A percentile compares a stretch with the other conserved stretches of the same genome.
These are phyloP conservation scores for Petrolisthes manimaculis DNA, from an alignment of 2,888 invertebrate species.

Conservation along the genomic window DNA sequence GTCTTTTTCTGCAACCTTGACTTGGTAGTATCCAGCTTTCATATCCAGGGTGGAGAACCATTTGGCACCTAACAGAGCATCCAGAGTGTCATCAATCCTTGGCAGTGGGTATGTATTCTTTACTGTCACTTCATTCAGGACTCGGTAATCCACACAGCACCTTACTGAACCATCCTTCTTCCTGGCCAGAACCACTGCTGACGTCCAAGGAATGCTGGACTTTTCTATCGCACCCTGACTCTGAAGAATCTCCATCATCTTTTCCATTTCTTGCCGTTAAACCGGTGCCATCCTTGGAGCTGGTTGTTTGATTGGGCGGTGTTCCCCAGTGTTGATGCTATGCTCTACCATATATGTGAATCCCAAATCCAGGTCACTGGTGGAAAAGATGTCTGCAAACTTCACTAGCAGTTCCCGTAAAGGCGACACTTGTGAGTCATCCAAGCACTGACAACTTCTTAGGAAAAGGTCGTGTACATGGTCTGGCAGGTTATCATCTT, in stretches of 20 bases:
- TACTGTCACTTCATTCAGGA: constrained; percentile 23
- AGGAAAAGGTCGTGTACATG: not conserved
- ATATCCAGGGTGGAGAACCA: constrained; percentile 33
- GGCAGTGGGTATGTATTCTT: constrained; percentile 18
- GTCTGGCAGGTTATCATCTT: not conserved
- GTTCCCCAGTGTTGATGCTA: not conserved
- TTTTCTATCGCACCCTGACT: constrained; percentile 11
- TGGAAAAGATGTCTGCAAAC: constrained; percentile 8
- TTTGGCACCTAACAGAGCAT: constrained; percentile 7
- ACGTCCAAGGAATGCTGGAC: constrained; percentile 17
- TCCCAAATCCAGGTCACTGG: not conserved
- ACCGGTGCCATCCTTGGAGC: not conserved
- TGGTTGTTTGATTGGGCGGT: constrained; percentile 13
- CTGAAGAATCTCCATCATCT: not conserved
- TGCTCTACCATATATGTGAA: not conserved
- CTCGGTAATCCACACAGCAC: constrained; percentile 1
- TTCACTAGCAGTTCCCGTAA: not conserved
- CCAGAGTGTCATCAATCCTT: constrained; percentile 29
- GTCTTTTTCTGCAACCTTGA: constrained; percentile 14
- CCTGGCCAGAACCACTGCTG: constrained; percentile 1
- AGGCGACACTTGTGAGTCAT: not conserved
- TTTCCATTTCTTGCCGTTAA: not conserved
- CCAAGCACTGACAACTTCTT: not conserved
- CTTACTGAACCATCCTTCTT: constrained; percentile 8
- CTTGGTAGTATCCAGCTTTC: constrained; percentile 14